Evolutionary conservation across 2,888 invertebrate species (phyloP).

Genomic region (Ormia ochracea): DNA sequence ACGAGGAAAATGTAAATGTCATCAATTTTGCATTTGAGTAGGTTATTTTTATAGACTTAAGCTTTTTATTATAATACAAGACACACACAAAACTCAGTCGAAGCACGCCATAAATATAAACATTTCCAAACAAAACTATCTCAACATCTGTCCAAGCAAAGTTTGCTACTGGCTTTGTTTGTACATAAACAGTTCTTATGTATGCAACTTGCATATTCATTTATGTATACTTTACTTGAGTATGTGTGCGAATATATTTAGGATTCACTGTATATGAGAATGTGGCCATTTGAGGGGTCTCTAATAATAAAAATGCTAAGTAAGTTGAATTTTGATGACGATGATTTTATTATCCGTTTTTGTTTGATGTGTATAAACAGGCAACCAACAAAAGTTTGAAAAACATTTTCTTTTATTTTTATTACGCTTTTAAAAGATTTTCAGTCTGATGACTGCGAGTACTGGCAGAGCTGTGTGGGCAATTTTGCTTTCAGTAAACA

Average conservation of each 20-base stretch:
- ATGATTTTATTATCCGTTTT: constrained; percentile 26
- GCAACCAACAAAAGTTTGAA: not conserved
- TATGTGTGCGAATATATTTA: constrained; percentile 27
- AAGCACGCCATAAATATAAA: not conserved
- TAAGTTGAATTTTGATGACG: constrained; percentile 50
- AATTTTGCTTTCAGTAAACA: too few species aligned
- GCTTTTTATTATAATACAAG: not conserved
- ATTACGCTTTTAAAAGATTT: not conserved
- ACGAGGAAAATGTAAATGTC: constrained; percentile 45
- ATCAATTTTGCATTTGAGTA: constrained; percentile 57
- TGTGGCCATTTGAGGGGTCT: constrained; percentile 38
- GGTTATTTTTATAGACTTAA: constrained; percentile 55
- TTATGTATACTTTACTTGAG: not conserved
- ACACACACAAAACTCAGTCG: not conserved
- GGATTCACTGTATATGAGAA: constrained; percentile 6
- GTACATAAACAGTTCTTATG: not conserved
- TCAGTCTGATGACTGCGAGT: not conserved
- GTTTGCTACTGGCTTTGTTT: not conserved
- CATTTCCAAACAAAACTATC: constrained; percentile 27
- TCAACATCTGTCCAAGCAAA: constrained; percentile 9
- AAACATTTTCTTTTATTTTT: not conserved
- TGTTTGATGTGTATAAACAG: not conserved
- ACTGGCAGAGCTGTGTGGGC: too few species aligned
- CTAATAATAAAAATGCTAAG: constrained; percentile 54
- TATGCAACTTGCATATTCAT: not conserved